These are phyloP conservation scores for Bucco capensis DNA, from an alignment of 2,113 vertebrate species.

Conservation along the genomic window DNA sequence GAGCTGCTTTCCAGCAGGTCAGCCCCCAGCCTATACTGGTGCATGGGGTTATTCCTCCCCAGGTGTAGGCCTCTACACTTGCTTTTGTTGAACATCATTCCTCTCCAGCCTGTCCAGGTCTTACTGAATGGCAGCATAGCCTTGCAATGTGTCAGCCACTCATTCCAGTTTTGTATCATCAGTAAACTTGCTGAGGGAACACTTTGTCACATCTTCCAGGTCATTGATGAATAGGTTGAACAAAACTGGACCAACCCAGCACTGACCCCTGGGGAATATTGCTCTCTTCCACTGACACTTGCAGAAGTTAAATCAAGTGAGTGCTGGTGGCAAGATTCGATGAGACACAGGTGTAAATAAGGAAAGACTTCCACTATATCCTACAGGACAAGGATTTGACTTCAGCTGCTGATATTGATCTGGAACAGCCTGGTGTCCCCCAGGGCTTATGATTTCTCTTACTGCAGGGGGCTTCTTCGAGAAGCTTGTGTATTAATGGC, in stretches of 20 bases:
- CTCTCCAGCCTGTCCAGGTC: too few relatives aligned
- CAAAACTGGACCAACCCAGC: background rate
- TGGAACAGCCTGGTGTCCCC: background rate
- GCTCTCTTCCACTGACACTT: background rate
- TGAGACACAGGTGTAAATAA: background rate
- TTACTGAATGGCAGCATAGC: too few relatives aligned
- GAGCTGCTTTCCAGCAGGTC: too few relatives aligned
- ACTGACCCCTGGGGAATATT: background rate
- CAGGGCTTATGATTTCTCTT: background rate
- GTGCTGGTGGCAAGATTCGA: background rate
- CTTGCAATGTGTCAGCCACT: too few relatives aligned
- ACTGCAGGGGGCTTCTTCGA: background rate
- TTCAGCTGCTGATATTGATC: background rate
- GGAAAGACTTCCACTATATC: background rate
- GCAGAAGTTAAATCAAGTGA: background rate
- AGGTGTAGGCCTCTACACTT: too few relatives aligned
- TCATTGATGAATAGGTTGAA: background rate
- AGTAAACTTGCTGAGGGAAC: too few relatives aligned
- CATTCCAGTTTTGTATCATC: too few relatives aligned
- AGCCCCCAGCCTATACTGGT: too few relatives aligned
- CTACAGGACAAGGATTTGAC: too few relatives aligned
- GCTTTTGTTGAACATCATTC: too few relatives aligned
- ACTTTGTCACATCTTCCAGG: too few relatives aligned
- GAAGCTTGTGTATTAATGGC: background rate
- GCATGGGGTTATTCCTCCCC: too few relatives aligned